Evolutionary conservation across 2,797 vertebrate species (phyloP).

Genomic region (Sebastolobus altivelis): DNA sequence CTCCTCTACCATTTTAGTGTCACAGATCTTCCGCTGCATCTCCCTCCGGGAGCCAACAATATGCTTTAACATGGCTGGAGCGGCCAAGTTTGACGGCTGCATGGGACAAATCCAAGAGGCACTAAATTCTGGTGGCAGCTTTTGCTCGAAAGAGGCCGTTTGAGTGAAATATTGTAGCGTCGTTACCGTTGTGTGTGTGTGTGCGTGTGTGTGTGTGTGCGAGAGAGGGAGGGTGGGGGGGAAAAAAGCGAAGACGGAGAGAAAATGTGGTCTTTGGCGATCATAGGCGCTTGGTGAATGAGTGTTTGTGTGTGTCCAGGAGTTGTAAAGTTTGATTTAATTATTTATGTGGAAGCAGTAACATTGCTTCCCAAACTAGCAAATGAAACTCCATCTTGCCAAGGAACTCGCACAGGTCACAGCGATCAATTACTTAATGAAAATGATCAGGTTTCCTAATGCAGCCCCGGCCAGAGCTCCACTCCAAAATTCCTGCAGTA

Average conservation of each 20-base stretch:
- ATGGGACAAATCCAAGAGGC: slow-evolving; percentile 50
- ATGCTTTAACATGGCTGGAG: slow-evolving; percentile 41
- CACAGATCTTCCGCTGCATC: slow-evolving; percentile 58
- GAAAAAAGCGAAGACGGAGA: not conserved
- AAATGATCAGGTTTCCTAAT: slow-evolving; percentile 84
- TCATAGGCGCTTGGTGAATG: slow-evolving; percentile 19
- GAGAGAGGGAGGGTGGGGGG: not conserved
- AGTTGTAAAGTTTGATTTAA: slow-evolving; percentile 82
- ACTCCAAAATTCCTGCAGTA: slow-evolving; percentile 62
- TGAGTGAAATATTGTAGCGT: slow-evolving; percentile 23
- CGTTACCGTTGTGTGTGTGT: not conserved
- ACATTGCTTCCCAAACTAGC: slow-evolving; percentile 80
- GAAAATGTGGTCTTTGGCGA: slow-evolving; percentile 38
- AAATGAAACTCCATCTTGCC: slow-evolving; percentile 83
- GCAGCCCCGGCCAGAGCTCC: slow-evolving; percentile 51
- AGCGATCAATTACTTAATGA: slow-evolving; percentile 85
- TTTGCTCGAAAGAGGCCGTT: slow-evolving; percentile 40
- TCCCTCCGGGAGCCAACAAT: slow-evolving; percentile 42
- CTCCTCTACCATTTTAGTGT: slow-evolving; percentile 70
- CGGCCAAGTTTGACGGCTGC: slow-evolving; percentile 45
- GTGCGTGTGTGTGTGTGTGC: not conserved
- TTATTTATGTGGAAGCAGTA: slow-evolving; percentile 82
- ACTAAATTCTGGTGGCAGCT: slow-evolving; percentile 43
- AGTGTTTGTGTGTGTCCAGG: slow-evolving; percentile 61
- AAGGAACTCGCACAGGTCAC: slow-evolving; percentile 78